These are phyloP conservation scores for Mormyrops boulengeri DNA, from an alignment of 2,797 vertebrate genomes.

Conservation along the genomic window DNA sequence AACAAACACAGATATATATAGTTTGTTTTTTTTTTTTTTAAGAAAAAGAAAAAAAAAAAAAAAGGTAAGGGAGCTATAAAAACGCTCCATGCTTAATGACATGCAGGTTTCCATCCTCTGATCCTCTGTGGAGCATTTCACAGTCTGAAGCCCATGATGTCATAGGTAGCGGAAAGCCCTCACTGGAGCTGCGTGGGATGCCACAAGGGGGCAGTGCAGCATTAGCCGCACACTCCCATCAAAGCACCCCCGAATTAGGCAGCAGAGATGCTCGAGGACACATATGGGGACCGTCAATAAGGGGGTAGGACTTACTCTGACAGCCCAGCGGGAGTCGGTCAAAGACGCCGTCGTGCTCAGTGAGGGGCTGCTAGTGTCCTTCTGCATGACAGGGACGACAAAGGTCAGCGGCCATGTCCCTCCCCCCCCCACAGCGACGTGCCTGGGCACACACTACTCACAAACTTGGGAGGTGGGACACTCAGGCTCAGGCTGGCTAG, in stretches of 20 bases:
- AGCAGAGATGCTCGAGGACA: not conserved
- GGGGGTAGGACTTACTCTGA: slow-evolving; percentile 71
- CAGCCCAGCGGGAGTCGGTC: slow-evolving; percentile 82
- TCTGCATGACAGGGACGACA: slow-evolving; percentile 56
- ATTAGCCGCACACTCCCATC: not conserved
- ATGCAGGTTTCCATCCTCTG: not conserved
- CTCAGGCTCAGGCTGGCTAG: slow-evolving; percentile 73
- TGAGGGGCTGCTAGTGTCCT: slow-evolving; percentile 83
- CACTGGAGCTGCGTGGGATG: not conserved
- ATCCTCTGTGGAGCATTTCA: not conserved
- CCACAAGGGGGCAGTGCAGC: not conserved
- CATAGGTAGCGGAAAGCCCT: not conserved
- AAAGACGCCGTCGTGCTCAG: slow-evolving; percentile 62
- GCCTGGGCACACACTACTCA: slow-evolving; percentile 60
- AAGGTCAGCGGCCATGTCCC: not conserved
- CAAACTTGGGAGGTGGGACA: slow-evolving; percentile 86
- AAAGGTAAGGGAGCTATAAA: not conserved
- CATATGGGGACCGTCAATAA: not conserved
- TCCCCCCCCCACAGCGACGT: too few relatives aligned
- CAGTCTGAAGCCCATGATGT: not conserved
- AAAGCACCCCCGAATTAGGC: not conserved
- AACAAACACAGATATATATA: not conserved
- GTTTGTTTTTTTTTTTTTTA: not conserved
- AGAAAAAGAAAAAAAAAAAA: not conserved
- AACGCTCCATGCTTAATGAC: not conserved